These are phyloP conservation scores for Phortica okadai DNA, from an alignment of 2,888 invertebrate species.

Conservation along the genomic window DNA sequence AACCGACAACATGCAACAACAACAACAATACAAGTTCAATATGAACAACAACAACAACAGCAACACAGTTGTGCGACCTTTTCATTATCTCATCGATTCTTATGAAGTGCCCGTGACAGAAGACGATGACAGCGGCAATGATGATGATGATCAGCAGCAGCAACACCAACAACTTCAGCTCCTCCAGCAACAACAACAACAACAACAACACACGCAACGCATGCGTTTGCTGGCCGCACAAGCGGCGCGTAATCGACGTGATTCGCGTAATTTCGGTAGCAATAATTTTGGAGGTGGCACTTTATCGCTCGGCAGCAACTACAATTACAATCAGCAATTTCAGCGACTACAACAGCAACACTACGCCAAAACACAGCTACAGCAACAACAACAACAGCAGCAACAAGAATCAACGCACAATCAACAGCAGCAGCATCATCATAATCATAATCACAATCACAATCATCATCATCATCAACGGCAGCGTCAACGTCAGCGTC, in stretches of 20 bases:
- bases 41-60: constrained; percentile 49
- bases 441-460: constrained; percentile 42
- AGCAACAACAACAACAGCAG: constrained; percentile 53
- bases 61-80: constrained; percentile 38
- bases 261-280: constrained; percentile 57
- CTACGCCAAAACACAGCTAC: constrained; percentile 47
- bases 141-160: constrained; percentile 37
- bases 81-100: constrained; percentile 64
- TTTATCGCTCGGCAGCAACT: constrained; percentile 35
- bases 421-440: constrained; percentile 31
- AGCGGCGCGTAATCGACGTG: constrained; percentile 72
- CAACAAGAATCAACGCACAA: constrained; percentile 42
- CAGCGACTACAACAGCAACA: constrained; percentile 45
- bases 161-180: constrained; percentile 39
- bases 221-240: constrained; percentile 50
- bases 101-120: constrained; percentile 63
- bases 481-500: constrained; percentile 47
- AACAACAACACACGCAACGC: constrained; percentile 35
- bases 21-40: constrained; percentile 43
- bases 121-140: constrained; percentile 48
- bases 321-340: constrained; percentile 45
- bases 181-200: constrained; percentile 39
- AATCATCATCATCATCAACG: constrained; percentile 41
- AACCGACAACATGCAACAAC: constrained; percentile 39
- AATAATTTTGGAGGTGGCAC: constrained; percentile 48